Percentiles rank a stretch among this genome's conserved stretches.
Evolutionary conservation across 2,888 invertebrate genomes (phyloP).

Genomic region (Pollenia amentaria): DNA sequence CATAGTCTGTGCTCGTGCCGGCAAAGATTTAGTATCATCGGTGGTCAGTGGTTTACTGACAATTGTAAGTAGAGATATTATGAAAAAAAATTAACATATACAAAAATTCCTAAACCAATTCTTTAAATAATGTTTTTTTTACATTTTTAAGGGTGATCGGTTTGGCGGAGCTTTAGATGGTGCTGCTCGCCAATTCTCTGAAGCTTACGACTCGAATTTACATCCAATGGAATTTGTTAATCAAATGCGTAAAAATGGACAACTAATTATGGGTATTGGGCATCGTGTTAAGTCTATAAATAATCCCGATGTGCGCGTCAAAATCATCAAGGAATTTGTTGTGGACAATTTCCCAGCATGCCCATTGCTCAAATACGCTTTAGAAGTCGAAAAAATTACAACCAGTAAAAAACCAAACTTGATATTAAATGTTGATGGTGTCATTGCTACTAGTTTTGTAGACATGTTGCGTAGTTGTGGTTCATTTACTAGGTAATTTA

Average conservation of each 20-base stretch:
- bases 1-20: slow-evolving; percentile 98
- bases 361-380: slow-evolving; percentile 97
- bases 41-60: slow-evolving; percentile 98
- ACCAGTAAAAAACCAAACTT: slow-evolving; percentile 99
- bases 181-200: slow-evolving; percentile 98
- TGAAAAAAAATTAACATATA: background rate
- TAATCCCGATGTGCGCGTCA: slow-evolving; percentile 99
- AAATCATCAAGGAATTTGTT: slow-evolving; percentile 98
- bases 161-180: slow-evolving; percentile 99
- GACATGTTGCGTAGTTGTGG: slow-evolving; percentile 97
- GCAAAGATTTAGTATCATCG: slow-evolving; percentile 98
- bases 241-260: slow-evolving; percentile 97
- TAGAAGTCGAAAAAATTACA: slow-evolving; percentile 99
- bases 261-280: slow-evolving; percentile 99
- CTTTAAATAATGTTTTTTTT: background rate
- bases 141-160: slow-evolving; percentile 92
- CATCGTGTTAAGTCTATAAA: slow-evolving; percentile 96
- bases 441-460: slow-evolving; percentile 98
- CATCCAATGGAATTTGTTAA: slow-evolving; percentile 99
- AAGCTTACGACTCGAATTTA: slow-evolving; percentile 96
- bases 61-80: slow-evolving; percentile 89
- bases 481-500: slow-evolving; percentile 93
- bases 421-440: slow-evolving; percentile 99
- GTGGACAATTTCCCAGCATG: slow-evolving; percentile 96
- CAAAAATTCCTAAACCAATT: background rate